Base-by-base conservation (phyloP, 2,888 invertebrate genomes). In the Sinelater perroti region DNA sequence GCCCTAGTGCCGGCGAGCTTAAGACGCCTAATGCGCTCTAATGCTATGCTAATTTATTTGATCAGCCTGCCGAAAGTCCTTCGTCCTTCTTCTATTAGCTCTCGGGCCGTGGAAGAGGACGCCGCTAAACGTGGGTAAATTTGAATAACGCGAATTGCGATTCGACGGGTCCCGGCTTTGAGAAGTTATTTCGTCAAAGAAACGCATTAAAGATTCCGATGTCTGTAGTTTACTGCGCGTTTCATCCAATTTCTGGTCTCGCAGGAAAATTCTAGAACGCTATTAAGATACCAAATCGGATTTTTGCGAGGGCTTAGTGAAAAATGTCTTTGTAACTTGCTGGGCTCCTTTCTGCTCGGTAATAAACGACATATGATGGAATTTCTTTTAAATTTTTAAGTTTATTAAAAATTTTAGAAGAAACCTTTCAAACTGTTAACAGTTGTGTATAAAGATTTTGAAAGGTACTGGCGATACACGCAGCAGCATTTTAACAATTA, bases 1-100 rank as follows among this genome's bases (percentile, higher is more conserved):
- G 60, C 61, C 62, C 62, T 58, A 64, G n/a, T 51, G 60, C 17
- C 11, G 26, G 11, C 14, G 28, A 17, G 18, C 11, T 16, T 44
- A 44, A 30, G 44, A 18, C 30, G n/a, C 18, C 30, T 44, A 44
- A 10, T 44, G 8, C 24, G 28, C 28, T 30, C 30, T 30, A 26
- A 30, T 30, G 30, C 30, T 44, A 44, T 44, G 44, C 44, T 44
- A 44, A 44, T 44, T 44, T 44, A 26, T 44, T 44, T 44, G 44
- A 44, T 44, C 44, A 30, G 11, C 18, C 17, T 13, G 26, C 28
- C 18, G 40, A 40, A 40, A 40, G 18, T 30, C 14, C 44, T 28
- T 44, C 16, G 3, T 40, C 40, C 40, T 24, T 24, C 14, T 40
- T 38, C 20, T 40, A 26, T 40, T 40, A 11, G 40, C 11, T 24